A percentile compares a stretch with the other conserved stretches of the same genome.
Conservation (phyloP, 1,140 invertebrate species). For the Dendroctonus valens region DNA sequence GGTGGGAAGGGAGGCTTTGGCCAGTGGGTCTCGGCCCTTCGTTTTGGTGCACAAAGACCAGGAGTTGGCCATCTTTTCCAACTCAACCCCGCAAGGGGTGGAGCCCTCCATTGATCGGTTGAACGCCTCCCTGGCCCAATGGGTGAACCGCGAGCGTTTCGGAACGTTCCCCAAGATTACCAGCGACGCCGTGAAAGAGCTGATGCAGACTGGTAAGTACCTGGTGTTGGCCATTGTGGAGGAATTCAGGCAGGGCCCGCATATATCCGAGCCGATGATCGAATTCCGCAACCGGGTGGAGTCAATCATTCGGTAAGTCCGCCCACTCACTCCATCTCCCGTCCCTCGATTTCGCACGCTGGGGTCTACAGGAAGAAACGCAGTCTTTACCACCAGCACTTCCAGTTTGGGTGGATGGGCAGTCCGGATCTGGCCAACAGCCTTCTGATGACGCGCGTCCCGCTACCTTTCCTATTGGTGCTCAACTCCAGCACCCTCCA, state of each 20-base stretch:
- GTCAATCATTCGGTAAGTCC: slow-evolving; percentile 61
- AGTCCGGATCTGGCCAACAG: slow-evolving; percentile 84
- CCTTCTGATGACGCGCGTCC: slow-evolving; percentile 81
- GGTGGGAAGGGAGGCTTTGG: slow-evolving; percentile 66
- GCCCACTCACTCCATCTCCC: too few species aligned
- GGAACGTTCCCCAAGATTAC: slow-evolving; percentile 86
- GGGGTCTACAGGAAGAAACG: slow-evolving; percentile 63
- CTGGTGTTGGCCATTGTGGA: slow-evolving; percentile 83
- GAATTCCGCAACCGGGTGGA: slow-evolving; percentile 86
- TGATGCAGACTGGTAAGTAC: slow-evolving; percentile 82
- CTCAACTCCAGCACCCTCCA: slow-evolving; percentile 88
- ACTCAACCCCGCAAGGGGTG: not conserved
- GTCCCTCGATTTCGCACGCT: too few species aligned
- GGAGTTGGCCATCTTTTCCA: slow-evolving; percentile 62
- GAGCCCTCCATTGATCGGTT: slow-evolving; percentile 41
- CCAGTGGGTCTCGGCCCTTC: slow-evolving; percentile 63
- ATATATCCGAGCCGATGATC: slow-evolving; percentile 75
- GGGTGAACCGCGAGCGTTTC: slow-evolving; percentile 91
- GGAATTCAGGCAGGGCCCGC: slow-evolving; percentile 77
- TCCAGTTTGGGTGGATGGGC: slow-evolving; percentile 92
- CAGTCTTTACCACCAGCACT: slow-evolving; percentile 75
- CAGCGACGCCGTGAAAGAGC: slow-evolving; percentile 76
- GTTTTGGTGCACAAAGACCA: slow-evolving; percentile 86
- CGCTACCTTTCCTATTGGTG: slow-evolving; percentile 83
- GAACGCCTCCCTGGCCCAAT: slow-evolving; percentile 72